Conservation (phyloP, 1,140 invertebrate species). For the Eueides isabella region DNA sequence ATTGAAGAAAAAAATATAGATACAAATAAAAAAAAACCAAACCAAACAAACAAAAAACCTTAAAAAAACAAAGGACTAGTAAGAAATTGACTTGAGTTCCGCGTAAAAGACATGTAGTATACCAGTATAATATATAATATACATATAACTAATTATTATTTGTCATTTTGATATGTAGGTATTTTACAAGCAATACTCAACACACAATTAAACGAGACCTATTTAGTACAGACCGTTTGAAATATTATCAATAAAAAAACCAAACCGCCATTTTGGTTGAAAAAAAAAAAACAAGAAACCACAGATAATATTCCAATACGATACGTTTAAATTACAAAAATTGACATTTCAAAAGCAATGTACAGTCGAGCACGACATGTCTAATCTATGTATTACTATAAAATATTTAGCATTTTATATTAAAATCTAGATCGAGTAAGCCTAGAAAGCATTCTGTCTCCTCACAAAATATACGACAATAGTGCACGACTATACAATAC, state of each 20-base stretch:
- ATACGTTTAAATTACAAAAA: constrained; percentile 43
- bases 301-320: constrained; percentile 7
- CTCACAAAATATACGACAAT: constrained; percentile 59
- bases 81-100: constrained; percentile 24
- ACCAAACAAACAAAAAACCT: constrained; percentile 19
- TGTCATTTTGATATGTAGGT: constrained; percentile 76
- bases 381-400: constrained; percentile 46
- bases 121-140: constrained; percentile 19
- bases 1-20: constrained; percentile 35
- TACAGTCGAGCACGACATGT: constrained; percentile 58
- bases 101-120: constrained; percentile 37
- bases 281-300: neutral
- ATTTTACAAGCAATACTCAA: constrained; percentile 45
- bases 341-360: constrained; percentile 57
- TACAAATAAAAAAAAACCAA: constrained; percentile 38
- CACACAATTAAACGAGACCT: constrained; percentile 25
- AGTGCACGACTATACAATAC: constrained; percentile 59
- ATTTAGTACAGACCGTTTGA: constrained; percentile 21
- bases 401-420: constrained; percentile 54
- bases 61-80: constrained; percentile 32
- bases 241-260: constrained; percentile 20
- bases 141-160: constrained; percentile 57
- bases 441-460: constrained; percentile 62
- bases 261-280: neutral
- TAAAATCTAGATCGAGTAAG: constrained; percentile 65